Percentiles rank a stretch among this genome's conserved stretches.
phyloP scores from a whole-genome alignment of 2,888 invertebrate genomes.

The Aleiodes alternator region DNA sequence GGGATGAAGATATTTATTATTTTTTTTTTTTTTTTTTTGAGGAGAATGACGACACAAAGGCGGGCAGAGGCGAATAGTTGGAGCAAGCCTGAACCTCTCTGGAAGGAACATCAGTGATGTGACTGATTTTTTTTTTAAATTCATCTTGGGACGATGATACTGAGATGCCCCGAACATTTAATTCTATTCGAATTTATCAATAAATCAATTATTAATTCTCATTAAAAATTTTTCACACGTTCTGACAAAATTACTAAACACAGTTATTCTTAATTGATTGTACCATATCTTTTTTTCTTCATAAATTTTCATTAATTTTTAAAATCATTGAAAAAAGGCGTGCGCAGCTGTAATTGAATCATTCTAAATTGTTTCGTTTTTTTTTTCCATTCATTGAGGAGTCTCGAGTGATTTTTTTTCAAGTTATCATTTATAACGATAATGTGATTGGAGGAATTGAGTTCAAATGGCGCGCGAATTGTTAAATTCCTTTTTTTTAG shows the following conservation, averaged over 20 bases:
- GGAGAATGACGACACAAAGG: conserved; percentile 6
- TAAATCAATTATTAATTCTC: conserved; percentile 5
- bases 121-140: conserved; percentile 18
- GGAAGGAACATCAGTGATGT: conserved; percentile 47
- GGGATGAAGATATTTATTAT: neutral
- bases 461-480: conserved; percentile 9
- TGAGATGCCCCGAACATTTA: conserved; percentile 4
- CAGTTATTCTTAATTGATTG: conserved; percentile 23
- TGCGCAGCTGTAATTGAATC: conserved; percentile 31
- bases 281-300: conserved; percentile 2
- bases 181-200: neutral
- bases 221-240: neutral
- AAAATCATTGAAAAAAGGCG: conserved; percentile 14
- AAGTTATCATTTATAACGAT: conserved; percentile 31
- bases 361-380: conserved; percentile 34
- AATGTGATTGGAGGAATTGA: conserved; percentile 9
- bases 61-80: conserved; percentile 39
- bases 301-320: conserved; percentile 28
- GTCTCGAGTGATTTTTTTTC: conserved; percentile 36
- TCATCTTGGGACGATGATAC: conserved; percentile 17
- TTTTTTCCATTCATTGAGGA: conserved; percentile 40
- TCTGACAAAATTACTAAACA: conserved; percentile 25
- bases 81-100: conserved; percentile 50
- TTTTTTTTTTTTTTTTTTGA: too few species aligned
- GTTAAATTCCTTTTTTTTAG: conserved; percentile 11